These are phyloP conservation scores for Drosophila micromelanica DNA, from an alignment of 1,140 invertebrate species.

Conservation along the genomic window DNA sequence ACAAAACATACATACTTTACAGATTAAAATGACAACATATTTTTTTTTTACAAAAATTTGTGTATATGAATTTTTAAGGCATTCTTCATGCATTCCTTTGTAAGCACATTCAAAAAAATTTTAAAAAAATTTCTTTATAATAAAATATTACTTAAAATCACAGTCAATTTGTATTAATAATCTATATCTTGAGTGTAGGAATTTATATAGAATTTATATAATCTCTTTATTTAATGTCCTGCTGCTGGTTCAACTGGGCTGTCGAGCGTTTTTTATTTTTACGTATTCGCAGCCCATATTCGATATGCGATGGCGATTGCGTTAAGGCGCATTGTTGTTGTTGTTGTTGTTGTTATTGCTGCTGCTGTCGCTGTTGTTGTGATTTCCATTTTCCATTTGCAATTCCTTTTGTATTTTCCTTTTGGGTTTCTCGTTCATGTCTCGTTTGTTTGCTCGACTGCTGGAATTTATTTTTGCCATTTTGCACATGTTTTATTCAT, in stretches of 20 bases:
- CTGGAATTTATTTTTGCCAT: constrained; percentile 63
- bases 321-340: constrained; percentile 28
- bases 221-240: background rate
- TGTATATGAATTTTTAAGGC: too few species aligned
- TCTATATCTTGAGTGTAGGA: too few species aligned
- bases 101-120: too few species aligned
- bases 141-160: too few species aligned
- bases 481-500: constrained; percentile 77
- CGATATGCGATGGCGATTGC: constrained; percentile 52
- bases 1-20: too few species aligned
- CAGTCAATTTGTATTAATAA: too few species aligned
- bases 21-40: too few species aligned
- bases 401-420: constrained; percentile 64
- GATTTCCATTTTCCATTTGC: constrained; percentile 68
- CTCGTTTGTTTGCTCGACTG: constrained; percentile 53
- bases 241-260: constrained; percentile 7
- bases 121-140: too few species aligned
- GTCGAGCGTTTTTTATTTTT: background rate
- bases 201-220: too few species aligned
- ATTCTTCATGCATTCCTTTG: too few species aligned
- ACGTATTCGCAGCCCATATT: constrained; percentile 52
- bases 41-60: too few species aligned
- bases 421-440: constrained; percentile 36
- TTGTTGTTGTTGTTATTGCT: constrained; percentile 24
- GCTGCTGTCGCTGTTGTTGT: constrained; percentile 35